Base-by-base conservation (phyloP, 2,888 invertebrate species). In the Minunthozetes semirufus region DNA sequence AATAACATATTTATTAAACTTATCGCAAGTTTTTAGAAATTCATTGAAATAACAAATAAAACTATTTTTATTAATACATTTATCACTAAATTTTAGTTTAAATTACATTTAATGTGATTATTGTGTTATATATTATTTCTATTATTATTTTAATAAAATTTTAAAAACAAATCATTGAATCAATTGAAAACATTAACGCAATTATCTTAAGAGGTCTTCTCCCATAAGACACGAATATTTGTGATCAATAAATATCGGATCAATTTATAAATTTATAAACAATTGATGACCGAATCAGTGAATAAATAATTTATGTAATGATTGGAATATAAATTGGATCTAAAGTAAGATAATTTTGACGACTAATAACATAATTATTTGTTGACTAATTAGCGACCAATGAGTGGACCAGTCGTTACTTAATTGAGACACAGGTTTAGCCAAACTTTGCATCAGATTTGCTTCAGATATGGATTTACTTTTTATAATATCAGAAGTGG, bases 321-420 rank as follows among this genome's bases (percentile, higher is more conserved):
- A 48, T 48, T 9, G 48, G 48, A 48, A 17, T 15, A 48, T 48
- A 15, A 48, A 9, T 56, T 5, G 22, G 19, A 29, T 59, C 13
- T 59, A 59, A 59, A 59, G 59, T 19, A 59, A 59, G 8, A 59
- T 11, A 27, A 59, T 59, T 19, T 59, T 59, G 11, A 59, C 59
- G 27, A 59, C 59, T 27, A 27, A 59, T 27, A 59, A 59, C 59
- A 59, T 59, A 27, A 59, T 59, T 25, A 59, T 59, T 27, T 59
- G 59, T 59, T 59, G 59, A 59, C 59, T 59, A 27, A 59, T 59
- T 17, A 59, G 13, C 22, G n/a, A n/a, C n/a, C n/a, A n/a, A n/a
- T n/a, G n/a, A n/a, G n/a, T n/a, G n/a, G 59, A 59, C 59, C 59
- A 59, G 11, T 27, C 11, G 27, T 25, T 59, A 9, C 17, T 17